Evolutionary conservation across 2,888 invertebrate genomes (phyloP).

Genomic region (Eumacrocentrus americanus): DNA sequence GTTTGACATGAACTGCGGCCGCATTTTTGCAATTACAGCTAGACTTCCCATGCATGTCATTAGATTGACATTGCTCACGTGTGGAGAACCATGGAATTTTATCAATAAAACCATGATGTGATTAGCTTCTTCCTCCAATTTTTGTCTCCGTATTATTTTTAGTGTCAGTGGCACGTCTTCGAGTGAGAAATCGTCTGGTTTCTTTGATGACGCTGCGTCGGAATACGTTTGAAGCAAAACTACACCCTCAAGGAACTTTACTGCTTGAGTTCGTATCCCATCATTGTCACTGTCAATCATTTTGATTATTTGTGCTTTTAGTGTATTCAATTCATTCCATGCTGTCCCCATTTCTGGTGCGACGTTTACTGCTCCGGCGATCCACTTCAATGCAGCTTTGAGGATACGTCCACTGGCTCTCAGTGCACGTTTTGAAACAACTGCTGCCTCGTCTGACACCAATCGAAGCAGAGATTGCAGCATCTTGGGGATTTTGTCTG

Average conservation of each 20-base stretch:
- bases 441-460: slow-evolving; percentile 78
- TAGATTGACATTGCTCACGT: slow-evolving; percentile 94
- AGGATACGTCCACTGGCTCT: slow-evolving; percentile 88
- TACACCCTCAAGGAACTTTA: slow-evolving; percentile 94
- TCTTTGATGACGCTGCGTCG: slow-evolving; percentile 69
- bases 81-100: slow-evolving; percentile 92
- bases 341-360: slow-evolving; percentile 81
- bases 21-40: slow-evolving; percentile 85
- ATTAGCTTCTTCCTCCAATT: slow-evolving; percentile 89
- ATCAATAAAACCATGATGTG: slow-evolving; percentile 86
- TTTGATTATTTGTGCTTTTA: slow-evolving; percentile 85
- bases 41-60: slow-evolving; percentile 95
- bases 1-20: slow-evolving; percentile 84
- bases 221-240: slow-evolving; percentile 82
- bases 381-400: slow-evolving; percentile 78
- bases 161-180: slow-evolving; percentile 84
- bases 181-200: slow-evolving; percentile 79
- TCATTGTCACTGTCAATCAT: slow-evolving; percentile 97
- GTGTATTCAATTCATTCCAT: slow-evolving; percentile 83
- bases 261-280: slow-evolving; percentile 92
- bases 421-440: slow-evolving; percentile 90
- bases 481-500: slow-evolving; percentile 80
- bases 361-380: slow-evolving; percentile 72
- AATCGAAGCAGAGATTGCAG: slow-evolving; percentile 76
- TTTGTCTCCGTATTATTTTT: slow-evolving; percentile 78